Conservation (phyloP, 2,113 vertebrate species). For the Verasper variegatus region DNA sequence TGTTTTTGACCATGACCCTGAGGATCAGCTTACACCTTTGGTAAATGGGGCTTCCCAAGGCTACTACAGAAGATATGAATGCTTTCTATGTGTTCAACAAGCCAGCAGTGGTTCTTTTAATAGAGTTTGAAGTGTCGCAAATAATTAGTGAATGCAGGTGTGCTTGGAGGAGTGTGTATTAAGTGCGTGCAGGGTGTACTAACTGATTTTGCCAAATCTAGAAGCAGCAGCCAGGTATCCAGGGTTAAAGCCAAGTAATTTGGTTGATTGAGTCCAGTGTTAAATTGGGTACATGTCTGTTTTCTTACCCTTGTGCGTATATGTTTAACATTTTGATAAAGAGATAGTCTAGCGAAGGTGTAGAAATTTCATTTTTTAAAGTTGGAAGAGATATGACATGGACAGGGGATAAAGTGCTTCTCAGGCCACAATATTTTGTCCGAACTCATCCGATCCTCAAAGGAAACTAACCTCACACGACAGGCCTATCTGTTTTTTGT, state of each 20-base stretch:
- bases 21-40: slow-evolving; percentile 66
- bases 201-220: slow-evolving; percentile 19
- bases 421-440: too few species aligned
- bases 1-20: slow-evolving; percentile 63
- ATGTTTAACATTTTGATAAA: slow-evolving; percentile 7
- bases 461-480: too few species aligned
- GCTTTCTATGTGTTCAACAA: slow-evolving; percentile 68
- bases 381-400: slow-evolving; percentile 9
- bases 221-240: slow-evolving; percentile 16
- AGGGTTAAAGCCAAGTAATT: slow-evolving; percentile 32
- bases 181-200: background rate
- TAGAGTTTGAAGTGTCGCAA: slow-evolving; percentile 49
- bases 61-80: slow-evolving; percentile 62
- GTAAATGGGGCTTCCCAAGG: slow-evolving; percentile 71
- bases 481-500: too few species aligned
- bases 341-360: background rate
- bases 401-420: background rate
- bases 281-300: slow-evolving; percentile 9
- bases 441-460: too few species aligned
- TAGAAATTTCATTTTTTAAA: slow-evolving; percentile 21
- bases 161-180: slow-evolving; percentile 31
- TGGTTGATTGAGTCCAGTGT: slow-evolving; percentile 3
- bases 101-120: slow-evolving; percentile 50
- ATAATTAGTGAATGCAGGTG: slow-evolving; percentile 45
- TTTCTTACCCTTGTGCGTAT: slow-evolving; percentile 25